phyloP scores from a whole-genome alignment of 1,140 invertebrate genomes.

The Pseudomyrmex flavicornis region DNA sequence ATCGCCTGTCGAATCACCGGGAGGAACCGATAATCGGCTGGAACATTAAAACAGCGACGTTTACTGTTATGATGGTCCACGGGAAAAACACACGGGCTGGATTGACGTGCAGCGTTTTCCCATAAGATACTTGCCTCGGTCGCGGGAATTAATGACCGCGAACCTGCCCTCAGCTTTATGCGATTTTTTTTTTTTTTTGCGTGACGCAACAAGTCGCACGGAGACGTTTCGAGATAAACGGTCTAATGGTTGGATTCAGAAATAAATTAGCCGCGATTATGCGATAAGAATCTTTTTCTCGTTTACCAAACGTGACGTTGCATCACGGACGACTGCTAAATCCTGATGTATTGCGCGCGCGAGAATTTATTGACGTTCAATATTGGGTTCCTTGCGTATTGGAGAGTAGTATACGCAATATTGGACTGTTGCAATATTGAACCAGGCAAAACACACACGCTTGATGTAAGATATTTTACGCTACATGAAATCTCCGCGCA shows the following conservation, averaged over 20 bases:
- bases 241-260: constrained; percentile 17
- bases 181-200: constrained; percentile 1
- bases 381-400: not conserved
- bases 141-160: constrained; percentile 16
- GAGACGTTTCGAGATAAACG: not conserved
- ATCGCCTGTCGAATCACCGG: constrained; percentile 1
- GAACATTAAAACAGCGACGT: constrained; percentile 1
- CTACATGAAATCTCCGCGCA: not conserved
- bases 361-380: not conserved
- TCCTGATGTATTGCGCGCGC: not conserved
- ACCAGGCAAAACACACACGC: no score
- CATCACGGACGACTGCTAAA: not conserved
- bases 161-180: not conserved
- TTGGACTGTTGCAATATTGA: not conserved
- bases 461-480: no score
- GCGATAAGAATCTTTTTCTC: not conserved
- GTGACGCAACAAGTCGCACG: not conserved
- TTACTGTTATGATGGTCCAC: constrained; percentile 31
- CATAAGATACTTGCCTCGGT: not conserved
- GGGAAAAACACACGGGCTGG: not conserved
- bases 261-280: constrained; percentile 34
- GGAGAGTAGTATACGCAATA: no score
- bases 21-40: not conserved
- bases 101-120: not conserved
- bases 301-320: not conserved